Evolutionary conservation across 2,888 invertebrate species (phyloP).

Genomic region (Spicauda simplicius): DNA sequence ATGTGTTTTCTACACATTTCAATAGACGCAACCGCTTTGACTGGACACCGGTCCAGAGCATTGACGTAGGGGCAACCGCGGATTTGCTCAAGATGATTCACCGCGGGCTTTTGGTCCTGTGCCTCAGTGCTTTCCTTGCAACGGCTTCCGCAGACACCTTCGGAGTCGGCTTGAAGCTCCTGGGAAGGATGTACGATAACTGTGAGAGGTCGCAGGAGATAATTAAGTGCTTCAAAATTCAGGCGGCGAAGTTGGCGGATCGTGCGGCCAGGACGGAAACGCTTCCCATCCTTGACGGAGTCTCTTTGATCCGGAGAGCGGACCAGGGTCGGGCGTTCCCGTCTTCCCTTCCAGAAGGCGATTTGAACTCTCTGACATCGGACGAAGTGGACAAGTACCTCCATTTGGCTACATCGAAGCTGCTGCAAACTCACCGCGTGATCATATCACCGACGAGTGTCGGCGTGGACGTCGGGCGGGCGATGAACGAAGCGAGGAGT

Average conservation of each 20-base stretch:
- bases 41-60: slow-evolving; percentile 67
- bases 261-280: slow-evolving; percentile 86
- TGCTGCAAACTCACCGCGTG: slow-evolving; percentile 86
- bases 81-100: slow-evolving; percentile 70
- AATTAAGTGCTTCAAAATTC: slow-evolving; percentile 89
- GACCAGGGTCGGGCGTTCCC: slow-evolving; percentile 78
- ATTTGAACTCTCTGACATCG: slow-evolving; percentile 85
- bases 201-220: slow-evolving; percentile 87
- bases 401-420: slow-evolving; percentile 81
- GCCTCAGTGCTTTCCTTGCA: slow-evolving; percentile 63
- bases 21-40: slow-evolving; percentile 73
- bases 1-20: slow-evolving; percentile 81
- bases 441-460: slow-evolving; percentile 77
- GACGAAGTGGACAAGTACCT: slow-evolving; percentile 86
- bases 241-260: slow-evolving; percentile 87
- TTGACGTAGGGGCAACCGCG: slow-evolving; percentile 57
- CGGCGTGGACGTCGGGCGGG: slow-evolving; percentile 74
- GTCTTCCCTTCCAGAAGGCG: slow-evolving; percentile 81
- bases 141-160: slow-evolving; percentile 69
- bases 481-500: slow-evolving; percentile 82
- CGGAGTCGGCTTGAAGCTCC: slow-evolving; percentile 74
- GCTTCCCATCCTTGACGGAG: slow-evolving; percentile 86
- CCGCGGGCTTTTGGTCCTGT: slow-evolving; percentile 73
- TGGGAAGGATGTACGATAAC: slow-evolving; percentile 84
- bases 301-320: slow-evolving; percentile 81